Evolutionary conservation across 1,140 invertebrate genomes (phyloP).

Genomic region (Steinernema khuongi): DNA sequence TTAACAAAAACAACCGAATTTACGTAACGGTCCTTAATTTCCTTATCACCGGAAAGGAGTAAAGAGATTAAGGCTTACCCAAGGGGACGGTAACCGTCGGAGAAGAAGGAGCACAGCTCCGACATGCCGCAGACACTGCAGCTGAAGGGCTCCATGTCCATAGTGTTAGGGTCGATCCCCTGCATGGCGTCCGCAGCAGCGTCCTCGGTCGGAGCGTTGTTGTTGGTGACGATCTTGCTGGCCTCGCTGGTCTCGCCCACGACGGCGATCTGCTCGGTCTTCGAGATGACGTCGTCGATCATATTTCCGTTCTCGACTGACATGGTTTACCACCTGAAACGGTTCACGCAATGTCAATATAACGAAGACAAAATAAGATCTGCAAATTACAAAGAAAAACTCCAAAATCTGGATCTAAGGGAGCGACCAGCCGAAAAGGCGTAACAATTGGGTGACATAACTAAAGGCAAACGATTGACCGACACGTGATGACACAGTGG

Average conservation of each 20-base stretch:
- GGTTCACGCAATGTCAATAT: too few relatives aligned
- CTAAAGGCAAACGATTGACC: background rate
- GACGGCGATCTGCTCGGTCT: too few relatives aligned
- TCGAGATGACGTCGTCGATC: too few relatives aligned
- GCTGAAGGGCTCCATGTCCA: background rate
- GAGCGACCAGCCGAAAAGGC: background rate
- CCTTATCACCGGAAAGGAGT: background rate
- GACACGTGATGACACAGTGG: background rate
- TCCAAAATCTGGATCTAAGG: background rate
- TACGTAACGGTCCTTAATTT: too few relatives aligned
- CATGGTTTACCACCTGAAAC: too few relatives aligned
- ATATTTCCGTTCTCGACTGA: too few relatives aligned
- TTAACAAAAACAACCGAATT: too few relatives aligned
- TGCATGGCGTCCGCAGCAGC: background rate
- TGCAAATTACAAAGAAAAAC: too few relatives aligned
- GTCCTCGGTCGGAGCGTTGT: background rate
- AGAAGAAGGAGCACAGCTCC: background rate
- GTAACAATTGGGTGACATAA: background rate
- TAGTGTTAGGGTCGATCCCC: background rate
- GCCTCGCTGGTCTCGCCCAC: too few relatives aligned
- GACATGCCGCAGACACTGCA: background rate
- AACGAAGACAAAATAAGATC: too few relatives aligned
- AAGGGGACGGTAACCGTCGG: background rate
- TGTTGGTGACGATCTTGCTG: background rate
- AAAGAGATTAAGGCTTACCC: background rate